Base-by-base conservation (phyloP, 92 coral and sea anemone genomes). In the Meandrina meandrites region DNA sequence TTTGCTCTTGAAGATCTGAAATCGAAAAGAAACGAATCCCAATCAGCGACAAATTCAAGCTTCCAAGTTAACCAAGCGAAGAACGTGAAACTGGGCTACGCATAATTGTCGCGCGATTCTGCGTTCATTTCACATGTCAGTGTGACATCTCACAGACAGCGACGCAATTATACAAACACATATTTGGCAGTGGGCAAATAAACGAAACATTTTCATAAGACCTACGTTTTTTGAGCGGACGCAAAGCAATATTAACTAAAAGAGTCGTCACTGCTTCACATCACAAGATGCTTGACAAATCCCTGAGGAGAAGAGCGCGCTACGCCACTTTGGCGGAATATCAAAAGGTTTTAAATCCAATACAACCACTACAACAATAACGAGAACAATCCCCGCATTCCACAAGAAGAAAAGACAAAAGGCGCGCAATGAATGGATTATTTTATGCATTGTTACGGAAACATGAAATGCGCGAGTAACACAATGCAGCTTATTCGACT, bases 1-100 rank as follows among this genome's bases (percentile, higher is more conserved):
- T 89, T 93, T 31, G 93, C 94, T 82, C 94, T 87, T 30, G 91
- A 90, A 66, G 83, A 37, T 50, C 96, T 93, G 72, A 18, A 79
- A 84, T 53, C 57, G 40, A 21, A 36, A 67, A 53, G 64, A 37
- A 50, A 85, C 8, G 48, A 79, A 45, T 67, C 35, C 30, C 1
- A 45, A 45, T 42, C 62, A 85, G 73, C 87, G 58, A 28, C 32
- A 50, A 73, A 32, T 3, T 34, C 67, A 62, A 13, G 64, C 36
- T 73, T 73, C 56, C 79, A 27, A 66, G 40, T 34, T 40, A 24
- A 35, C n/a, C 24, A 37, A 37, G 32, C 27, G n/a, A 13, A n/a
- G 19, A 74, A n/a, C n/a, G 54, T 54, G 47, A 22, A 42, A 62
- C 51, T n/a, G 80, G 27, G 51, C 50, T 56, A 11, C 27, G 22